A percentile compares a stretch with the other conserved stretches of the same genome.
phyloP scores from a whole-genome alignment of 2,113 vertebrate species.

The Neomonachus schauinslandi region DNA sequence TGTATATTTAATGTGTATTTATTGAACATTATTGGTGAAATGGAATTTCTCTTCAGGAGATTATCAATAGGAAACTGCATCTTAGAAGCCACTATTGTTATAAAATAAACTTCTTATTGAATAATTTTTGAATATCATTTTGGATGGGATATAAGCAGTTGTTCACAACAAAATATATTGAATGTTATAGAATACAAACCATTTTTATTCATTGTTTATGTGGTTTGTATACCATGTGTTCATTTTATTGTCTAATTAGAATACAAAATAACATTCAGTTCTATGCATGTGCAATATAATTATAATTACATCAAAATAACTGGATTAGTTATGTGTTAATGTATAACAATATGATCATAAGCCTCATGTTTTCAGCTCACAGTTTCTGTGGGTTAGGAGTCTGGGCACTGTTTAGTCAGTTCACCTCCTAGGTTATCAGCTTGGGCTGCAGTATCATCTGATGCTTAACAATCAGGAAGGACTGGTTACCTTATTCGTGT shows the following conservation, averaged over 20 bases:
- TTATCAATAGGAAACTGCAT: neutral
- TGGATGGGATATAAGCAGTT: neutral
- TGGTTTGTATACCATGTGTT: neutral
- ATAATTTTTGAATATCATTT: neutral
- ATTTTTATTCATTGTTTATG: neutral
- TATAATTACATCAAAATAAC: neutral
- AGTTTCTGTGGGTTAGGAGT: neutral
- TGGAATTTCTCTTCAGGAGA: neutral
- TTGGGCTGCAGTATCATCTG: neutral
- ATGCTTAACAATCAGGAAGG: neutral
- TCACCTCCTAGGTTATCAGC: neutral
- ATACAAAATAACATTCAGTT: neutral
- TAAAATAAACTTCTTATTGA: neutral
- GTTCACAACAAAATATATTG: neutral
- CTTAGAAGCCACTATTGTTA: neutral
- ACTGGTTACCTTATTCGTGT: neutral
- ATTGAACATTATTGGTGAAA: neutral
- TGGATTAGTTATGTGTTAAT: neutral
- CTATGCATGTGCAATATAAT: neutral
- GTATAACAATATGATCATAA: slow-evolving; percentile 16
- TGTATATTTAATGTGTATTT: neutral
- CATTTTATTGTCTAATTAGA: slow-evolving; percentile 1
- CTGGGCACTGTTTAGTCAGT: neutral
- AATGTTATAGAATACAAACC: neutral
- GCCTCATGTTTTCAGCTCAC: neutral